These are phyloP conservation scores for Ataeniobius toweri DNA, from an alignment of 2,797 vertebrate species.

Conservation along the genomic window DNA sequence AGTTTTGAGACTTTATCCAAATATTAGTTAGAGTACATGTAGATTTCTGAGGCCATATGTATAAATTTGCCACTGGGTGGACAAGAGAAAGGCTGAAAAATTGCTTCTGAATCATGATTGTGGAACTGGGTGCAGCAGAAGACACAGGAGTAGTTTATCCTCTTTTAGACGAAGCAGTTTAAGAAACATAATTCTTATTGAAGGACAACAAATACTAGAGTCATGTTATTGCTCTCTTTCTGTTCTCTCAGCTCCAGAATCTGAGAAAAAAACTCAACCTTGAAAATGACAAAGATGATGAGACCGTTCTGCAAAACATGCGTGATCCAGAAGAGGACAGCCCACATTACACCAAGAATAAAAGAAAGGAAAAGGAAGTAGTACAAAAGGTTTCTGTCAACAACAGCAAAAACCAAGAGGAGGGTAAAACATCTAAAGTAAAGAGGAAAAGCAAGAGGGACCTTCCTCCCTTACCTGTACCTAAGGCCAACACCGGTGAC, in stretches of 20 bases:
- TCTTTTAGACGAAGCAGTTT: background rate
- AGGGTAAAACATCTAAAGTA: constrained; percentile 59
- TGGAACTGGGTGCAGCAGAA: background rate
- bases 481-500: constrained; percentile 56
- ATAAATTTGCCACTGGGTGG: background rate
- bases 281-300: constrained; percentile 82
- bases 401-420: constrained; percentile 71
- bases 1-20: background rate
- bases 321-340: constrained; percentile 81
- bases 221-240: background rate
- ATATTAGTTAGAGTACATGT: no score
- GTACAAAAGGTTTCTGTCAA: constrained; percentile 81
- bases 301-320: constrained; percentile 80
- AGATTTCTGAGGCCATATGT: background rate
- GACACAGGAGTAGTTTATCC: background rate
- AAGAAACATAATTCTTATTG: background rate
- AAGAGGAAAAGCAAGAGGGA: constrained; percentile 82
- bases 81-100: background rate
- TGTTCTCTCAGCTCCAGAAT: constrained; percentile 80
- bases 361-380: constrained; percentile 75
- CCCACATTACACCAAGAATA: constrained; percentile 84
- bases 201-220: background rate
- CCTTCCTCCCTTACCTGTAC: constrained; percentile 60
- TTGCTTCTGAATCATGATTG: background rate
- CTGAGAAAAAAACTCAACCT: constrained; percentile 84